Conservation (phyloP, 2,888 invertebrate genomes). For the Habrosyne pyritoides region DNA sequence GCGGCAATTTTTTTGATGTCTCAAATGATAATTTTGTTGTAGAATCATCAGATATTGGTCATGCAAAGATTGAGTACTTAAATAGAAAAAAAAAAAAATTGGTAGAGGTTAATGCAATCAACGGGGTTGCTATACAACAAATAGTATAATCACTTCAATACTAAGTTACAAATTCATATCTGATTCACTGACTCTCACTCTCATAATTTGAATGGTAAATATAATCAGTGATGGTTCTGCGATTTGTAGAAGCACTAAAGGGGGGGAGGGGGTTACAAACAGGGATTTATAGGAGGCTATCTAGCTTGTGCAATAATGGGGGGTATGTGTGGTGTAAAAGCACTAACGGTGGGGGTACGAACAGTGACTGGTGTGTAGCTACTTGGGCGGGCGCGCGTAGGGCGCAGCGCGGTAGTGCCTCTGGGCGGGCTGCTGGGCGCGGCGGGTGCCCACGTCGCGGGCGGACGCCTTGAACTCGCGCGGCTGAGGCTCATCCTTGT, state of each 20-base stretch:
- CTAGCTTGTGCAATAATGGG: too few relatives aligned
- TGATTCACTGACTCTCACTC: too few relatives aligned
- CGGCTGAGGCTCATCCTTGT: conserved; percentile 54
- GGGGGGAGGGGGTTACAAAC: neutral
- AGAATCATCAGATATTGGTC: too few relatives aligned
- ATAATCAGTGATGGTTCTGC: too few relatives aligned
- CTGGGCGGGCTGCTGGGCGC: conserved; percentile 40
- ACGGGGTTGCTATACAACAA: too few relatives aligned
- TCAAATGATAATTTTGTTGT: neutral
- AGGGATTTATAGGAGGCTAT: neutral
- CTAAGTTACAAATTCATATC: too few relatives aligned
- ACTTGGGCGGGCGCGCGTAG: conserved; percentile 73
- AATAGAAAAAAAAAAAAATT: too few relatives aligned
- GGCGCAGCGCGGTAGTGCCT: conserved; percentile 59
- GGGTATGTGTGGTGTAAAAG: neutral
- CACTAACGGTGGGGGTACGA: conserved; percentile 3
- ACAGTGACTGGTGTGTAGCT: conserved; percentile 26
- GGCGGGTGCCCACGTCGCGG: conserved; percentile 71
- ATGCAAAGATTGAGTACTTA: too few relatives aligned
- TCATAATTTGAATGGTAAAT: too few relatives aligned
- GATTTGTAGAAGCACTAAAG: neutral
- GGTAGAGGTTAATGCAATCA: too few relatives aligned
- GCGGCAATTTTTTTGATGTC: too few relatives aligned
- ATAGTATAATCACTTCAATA: too few relatives aligned
- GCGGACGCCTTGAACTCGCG: conserved; percentile 66